Percentiles rank a stretch among this genome's conserved stretches.
Evolutionary conservation across 2,113 vertebrate species (phyloP).

Genomic region (Pelobates fuscus): DNA sequence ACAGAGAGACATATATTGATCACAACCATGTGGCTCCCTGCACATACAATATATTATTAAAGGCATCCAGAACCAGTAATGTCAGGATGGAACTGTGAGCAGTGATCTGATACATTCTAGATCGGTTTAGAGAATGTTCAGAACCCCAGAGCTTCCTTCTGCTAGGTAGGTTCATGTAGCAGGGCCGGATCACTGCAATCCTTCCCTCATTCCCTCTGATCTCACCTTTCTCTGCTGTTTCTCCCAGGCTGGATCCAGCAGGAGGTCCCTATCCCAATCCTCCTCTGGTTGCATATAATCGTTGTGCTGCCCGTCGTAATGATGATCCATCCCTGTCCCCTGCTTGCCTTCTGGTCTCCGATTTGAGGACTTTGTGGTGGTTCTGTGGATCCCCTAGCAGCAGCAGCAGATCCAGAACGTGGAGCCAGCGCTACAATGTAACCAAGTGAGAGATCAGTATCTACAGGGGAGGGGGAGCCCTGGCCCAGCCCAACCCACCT

Average conservation of each 20-base stretch:
- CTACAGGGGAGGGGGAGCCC: constrained; percentile 51
- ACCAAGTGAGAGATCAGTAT: constrained; percentile 48
- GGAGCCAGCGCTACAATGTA: constrained; percentile 34
- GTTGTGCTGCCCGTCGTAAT: constrained; percentile 76
- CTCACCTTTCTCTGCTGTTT: constrained; percentile 95
- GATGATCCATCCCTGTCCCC: constrained; percentile 77
- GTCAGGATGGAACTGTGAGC: too few relatives aligned
- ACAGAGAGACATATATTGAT: too few relatives aligned
- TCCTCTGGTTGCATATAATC: constrained; percentile 90
- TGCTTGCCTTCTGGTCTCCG: background rate
- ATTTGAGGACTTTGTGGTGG: constrained; percentile 18
- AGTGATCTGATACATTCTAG: too few relatives aligned
- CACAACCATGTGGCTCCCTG: too few relatives aligned
- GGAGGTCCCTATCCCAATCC: constrained; percentile 92
- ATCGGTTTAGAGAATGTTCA: too few relatives aligned
- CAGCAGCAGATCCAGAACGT: constrained; percentile 10
- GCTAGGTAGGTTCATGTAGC: too few relatives aligned
- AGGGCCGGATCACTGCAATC: background rate
- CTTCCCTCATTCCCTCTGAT: background rate
- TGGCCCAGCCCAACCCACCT: constrained; percentile 53
- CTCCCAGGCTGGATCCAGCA: constrained; percentile 94
- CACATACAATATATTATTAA: too few relatives aligned
- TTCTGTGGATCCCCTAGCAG: constrained; percentile 3
- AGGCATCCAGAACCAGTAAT: too few relatives aligned
- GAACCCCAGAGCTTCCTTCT: too few relatives aligned